Evolutionary conservation across 2,113 vertebrate genomes (phyloP).

Genomic region (Xenus cinereus): DNA sequence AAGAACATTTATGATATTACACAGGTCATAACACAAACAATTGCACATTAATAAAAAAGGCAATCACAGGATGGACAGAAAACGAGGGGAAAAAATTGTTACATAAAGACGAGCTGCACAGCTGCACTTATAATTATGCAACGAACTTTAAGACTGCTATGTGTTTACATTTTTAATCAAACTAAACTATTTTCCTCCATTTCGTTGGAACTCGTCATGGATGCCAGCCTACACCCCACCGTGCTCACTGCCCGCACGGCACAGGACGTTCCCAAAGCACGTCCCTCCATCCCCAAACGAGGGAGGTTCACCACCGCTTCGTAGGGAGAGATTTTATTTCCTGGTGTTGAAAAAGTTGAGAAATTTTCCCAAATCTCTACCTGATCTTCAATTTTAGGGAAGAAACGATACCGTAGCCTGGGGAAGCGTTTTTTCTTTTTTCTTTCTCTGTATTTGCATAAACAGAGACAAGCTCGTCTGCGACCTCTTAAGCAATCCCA

Average conservation of each 20-base stretch:
- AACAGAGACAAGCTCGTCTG: background rate
- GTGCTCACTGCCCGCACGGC: background rate
- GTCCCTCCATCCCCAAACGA: background rate
- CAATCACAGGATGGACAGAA: background rate
- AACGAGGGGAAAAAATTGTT: background rate
- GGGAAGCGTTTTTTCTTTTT: slow-evolving; percentile 18
- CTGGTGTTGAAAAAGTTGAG: background rate
- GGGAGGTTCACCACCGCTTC: background rate
- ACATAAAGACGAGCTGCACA: background rate
- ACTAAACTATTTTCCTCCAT: background rate
- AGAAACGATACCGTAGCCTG: background rate
- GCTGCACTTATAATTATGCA: rapidly evolving
- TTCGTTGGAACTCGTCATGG: rapidly evolving
- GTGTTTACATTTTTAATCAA: background rate
- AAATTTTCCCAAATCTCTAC: rapidly evolving
- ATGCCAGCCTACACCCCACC: background rate
- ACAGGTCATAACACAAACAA: background rate
- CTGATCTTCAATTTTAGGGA: background rate
- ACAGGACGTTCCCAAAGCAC: background rate
- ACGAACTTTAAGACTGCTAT: background rate
- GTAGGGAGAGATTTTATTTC: background rate
- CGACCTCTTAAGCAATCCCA: background rate
- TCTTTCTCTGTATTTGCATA: background rate
- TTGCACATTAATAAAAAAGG: background rate
- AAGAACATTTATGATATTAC: background rate